Conservation (phyloP, 2,113 vertebrate species). For the Ammodramus savannarum region DNA sequence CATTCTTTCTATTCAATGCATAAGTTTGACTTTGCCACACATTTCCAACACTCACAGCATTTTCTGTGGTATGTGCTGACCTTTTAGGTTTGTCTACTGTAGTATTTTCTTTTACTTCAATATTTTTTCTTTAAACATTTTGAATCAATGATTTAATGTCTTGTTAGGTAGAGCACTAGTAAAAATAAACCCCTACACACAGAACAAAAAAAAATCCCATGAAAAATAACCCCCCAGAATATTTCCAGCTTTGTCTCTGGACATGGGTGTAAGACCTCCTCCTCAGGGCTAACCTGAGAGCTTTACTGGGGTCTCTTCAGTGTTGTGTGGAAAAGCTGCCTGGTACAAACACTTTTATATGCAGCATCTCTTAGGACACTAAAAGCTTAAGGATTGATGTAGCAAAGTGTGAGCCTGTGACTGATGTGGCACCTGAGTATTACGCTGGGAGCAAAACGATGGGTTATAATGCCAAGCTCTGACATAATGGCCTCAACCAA, state of each 20-base stretch:
- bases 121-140: constrained; percentile 37
- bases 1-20: neutral
- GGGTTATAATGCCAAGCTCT: neutral
- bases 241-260: neutral
- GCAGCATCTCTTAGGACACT: neutral
- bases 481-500: neutral
- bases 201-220: neutral
- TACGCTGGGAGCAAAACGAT: neutral
- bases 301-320: neutral
- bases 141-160: constrained; percentile 25
- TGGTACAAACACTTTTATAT: neutral
- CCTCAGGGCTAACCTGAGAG: neutral
- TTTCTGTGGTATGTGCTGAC: constrained; percentile 43
- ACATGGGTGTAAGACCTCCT: fast-evolving
- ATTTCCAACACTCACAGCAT: constrained; percentile 1
- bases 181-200: neutral
- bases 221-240: neutral
- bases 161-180: neutral
- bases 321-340: neutral
- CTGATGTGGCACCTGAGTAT: neutral
- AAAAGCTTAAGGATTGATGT: neutral
- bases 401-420: neutral
- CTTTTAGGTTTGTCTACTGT: constrained; percentile 13
- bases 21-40: constrained; percentile 10
- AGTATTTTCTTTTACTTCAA: constrained; percentile 13